Evolutionary conservation across 2,888 invertebrate species (phyloP), one percentile per base, ranked within the genome.

Genomic region (Trachelus iudaicus): DNA sequence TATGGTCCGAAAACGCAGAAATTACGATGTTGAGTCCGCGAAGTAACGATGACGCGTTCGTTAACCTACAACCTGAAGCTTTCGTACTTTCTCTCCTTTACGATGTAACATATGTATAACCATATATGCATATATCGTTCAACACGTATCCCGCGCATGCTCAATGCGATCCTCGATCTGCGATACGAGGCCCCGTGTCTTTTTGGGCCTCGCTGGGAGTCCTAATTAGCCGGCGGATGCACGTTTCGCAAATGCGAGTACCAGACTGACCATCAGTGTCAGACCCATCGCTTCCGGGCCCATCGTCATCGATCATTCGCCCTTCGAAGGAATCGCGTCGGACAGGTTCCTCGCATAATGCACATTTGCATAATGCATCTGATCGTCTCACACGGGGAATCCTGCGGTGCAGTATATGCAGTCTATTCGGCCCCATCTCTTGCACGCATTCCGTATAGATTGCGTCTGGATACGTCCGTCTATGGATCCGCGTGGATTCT

Each of bases 21-120:
- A 82, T 69, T 40, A 71, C 78, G 79, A 81, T 73, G 69, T 73
- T 69, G 31, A 34, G 31, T 11, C 34, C 12, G 31, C 71, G 33
- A 71, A 1, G 31, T 31, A 34, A 31, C 34, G 23, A 12, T 71
- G 23, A 31, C 37, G 11, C 73, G 76, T 76, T 69, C 56, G 76
- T 78, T 75, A 35, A 73, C 71, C 78, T 77, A 75, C 37, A 35
- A 71, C 71, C 71, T 71, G 33, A 11, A 31, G 31, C 56, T 71
- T 34, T 71, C 76, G 40, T 69, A 81, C 85, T 85, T 85, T 85
- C 85, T 84, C 81, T 79, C 79, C 78, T 73, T 79, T 80, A 37
- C 78, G 78, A 81, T 76, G 79, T 76, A 75, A 34, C n/a, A 31
- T 71, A 31, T 12, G 23, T 23, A 56, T 15, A 40, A 1, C 40